Conservation (phyloP, 2,888 invertebrate genomes). For the Lamproptera curius region DNA sequence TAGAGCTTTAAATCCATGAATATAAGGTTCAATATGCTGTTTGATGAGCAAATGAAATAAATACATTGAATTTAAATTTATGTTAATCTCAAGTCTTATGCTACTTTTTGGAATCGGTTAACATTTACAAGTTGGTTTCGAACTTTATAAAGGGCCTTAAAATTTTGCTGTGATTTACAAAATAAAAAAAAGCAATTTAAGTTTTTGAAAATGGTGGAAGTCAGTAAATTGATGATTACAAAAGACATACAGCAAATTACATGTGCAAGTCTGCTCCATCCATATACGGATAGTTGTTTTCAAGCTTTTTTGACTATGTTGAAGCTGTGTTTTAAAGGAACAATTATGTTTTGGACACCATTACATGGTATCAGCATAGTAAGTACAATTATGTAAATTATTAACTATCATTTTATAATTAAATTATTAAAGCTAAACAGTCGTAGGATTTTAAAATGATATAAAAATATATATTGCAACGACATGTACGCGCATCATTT, state of each 20-base stretch:
- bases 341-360: slow-evolving; percentile 44
- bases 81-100: slow-evolving; percentile 19
- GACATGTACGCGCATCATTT: too few species aligned
- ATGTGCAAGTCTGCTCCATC: slow-evolving; percentile 53
- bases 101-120: slow-evolving; percentile 20
- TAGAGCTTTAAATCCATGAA: too few species aligned
- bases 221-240: slow-evolving; percentile 51
- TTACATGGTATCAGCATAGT: slow-evolving; percentile 40
- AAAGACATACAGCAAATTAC: slow-evolving; percentile 30
- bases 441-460: too few species aligned
- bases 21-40: slow-evolving; percentile 3
- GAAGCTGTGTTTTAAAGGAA: slow-evolving; percentile 39
- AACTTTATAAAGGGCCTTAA: too few species aligned
- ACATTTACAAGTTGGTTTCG: background rate
- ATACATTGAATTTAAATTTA: slow-evolving; percentile 22
- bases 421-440: too few species aligned
- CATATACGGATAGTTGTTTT: slow-evolving; percentile 51
- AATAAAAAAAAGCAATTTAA: too few species aligned
- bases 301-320: slow-evolving; percentile 45
- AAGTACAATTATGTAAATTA: too few species aligned
- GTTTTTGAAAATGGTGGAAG: slow-evolving; percentile 50
- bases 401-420: too few species aligned
- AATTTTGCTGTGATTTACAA: too few species aligned
- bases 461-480: too few species aligned
- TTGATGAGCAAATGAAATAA: slow-evolving; percentile 4